Conservation (phyloP, 2,797 vertebrate species). For the Garrulus glandarius region DNA sequence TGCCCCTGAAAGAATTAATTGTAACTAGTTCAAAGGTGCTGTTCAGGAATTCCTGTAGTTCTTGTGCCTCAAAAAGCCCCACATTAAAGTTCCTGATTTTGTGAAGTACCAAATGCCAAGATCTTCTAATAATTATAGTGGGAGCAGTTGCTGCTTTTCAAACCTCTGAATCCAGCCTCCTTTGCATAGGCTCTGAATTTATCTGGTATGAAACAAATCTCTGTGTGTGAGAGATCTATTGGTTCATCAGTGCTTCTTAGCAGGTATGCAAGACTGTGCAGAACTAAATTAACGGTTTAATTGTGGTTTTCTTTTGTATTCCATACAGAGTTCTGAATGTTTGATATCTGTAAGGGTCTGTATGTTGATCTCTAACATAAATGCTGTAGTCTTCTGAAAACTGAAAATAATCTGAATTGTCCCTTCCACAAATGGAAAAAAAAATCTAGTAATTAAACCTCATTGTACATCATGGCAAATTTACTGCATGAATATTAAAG, state of each 20-base stretch:
- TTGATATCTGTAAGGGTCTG: not conserved
- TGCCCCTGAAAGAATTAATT: not conserved
- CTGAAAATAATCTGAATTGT: not conserved
- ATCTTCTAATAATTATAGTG: not conserved
- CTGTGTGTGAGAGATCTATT: not conserved
- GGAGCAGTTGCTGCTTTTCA: not conserved
- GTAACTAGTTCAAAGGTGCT: not conserved
- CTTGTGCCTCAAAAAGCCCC: not conserved
- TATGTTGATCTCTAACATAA: not conserved
- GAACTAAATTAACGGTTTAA: not conserved
- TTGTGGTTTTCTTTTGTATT: not conserved
- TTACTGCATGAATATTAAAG: constrained; percentile 16
- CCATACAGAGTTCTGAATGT: not conserved
- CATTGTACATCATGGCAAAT: not conserved
- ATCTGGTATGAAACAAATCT: not conserved
- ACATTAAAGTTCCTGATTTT: not conserved
- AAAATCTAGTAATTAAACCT: not conserved
- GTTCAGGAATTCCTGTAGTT: not conserved
- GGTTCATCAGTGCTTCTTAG: not conserved
- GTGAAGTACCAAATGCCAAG: not conserved
- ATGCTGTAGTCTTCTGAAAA: not conserved
- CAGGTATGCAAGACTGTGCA: not conserved
- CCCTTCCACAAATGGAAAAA: not conserved
- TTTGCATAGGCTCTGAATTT: not conserved
- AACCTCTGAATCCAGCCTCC: not conserved